Percentiles rank a stretch among this genome's conserved stretches.
Evolutionary conservation across 2,113 vertebrate species (phyloP).

Genomic region (Macquaria australasica): DNA sequence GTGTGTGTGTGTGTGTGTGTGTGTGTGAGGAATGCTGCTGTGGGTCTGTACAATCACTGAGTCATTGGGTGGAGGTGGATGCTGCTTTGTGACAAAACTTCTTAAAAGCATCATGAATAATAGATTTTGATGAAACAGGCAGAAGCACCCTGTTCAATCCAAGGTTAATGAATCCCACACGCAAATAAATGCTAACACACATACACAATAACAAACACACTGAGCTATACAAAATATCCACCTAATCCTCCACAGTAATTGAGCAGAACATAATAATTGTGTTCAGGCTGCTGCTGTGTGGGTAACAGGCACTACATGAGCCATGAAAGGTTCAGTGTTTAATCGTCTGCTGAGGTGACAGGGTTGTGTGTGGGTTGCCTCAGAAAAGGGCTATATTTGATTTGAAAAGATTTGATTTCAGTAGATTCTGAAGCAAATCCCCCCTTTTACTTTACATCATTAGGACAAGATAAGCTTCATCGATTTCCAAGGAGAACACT

Average conservation of each 20-base stretch:
- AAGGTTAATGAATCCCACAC: slow-evolving; percentile 47
- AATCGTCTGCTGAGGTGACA: slow-evolving; percentile 24
- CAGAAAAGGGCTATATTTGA: not conserved
- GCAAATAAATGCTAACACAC: slow-evolving; percentile 22
- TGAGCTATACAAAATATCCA: slow-evolving; percentile 12
- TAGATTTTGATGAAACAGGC: slow-evolving; percentile 30
- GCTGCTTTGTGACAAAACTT: slow-evolving; percentile 49
- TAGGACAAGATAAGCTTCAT: not conserved
- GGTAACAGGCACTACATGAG: slow-evolving; percentile 4
- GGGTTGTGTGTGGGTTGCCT: slow-evolving; percentile 26
- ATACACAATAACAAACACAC: slow-evolving; percentile 12
- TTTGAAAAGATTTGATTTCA: slow-evolving; percentile 17
- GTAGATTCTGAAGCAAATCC: slow-evolving; percentile 7
- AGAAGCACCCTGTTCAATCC: slow-evolving; percentile 10
- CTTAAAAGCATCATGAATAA: slow-evolving; percentile 52
- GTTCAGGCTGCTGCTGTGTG: slow-evolving; percentile 41
- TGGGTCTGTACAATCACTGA: slow-evolving; percentile 42
- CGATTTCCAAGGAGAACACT: not conserved
- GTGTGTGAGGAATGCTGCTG: slow-evolving; percentile 51
- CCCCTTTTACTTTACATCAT: not conserved
- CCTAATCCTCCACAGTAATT: slow-evolving; percentile 31
- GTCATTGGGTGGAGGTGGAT: slow-evolving; percentile 43
- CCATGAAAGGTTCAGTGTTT: slow-evolving; percentile 49
- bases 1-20: not conserved
- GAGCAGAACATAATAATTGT: slow-evolving; percentile 24